Evolutionary conservation across 92 coral and sea anemone genomes (phyloP), one percentile per base, ranked within the genome.

Genomic region (Pocillopora grandis): DNA sequence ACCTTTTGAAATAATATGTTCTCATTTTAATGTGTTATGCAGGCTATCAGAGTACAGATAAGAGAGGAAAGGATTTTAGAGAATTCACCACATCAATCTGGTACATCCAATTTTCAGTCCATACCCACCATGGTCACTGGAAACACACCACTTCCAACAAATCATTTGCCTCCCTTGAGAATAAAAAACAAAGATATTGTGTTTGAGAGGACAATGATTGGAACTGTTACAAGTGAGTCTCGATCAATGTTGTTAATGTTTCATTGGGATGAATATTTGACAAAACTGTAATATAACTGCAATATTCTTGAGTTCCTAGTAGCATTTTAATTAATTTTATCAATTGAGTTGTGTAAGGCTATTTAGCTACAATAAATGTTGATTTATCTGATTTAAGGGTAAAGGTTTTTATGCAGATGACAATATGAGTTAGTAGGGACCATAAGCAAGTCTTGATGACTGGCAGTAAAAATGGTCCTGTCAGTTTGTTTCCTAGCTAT

Each of bases 11-110:
- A 18, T 17, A 37, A 71, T 5, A 2, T 33, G 58, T 71, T 2
- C 36, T 11, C 21, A 1, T 10, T 64, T 61, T 76, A 15, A 18
- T 23, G 15, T 18, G 9, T 78, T 65, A 17, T 82, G 13, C 80
- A 93, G 96, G 78, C 96, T 23, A 88, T 97, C 78, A 84, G 91
- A 82, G 96, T 97, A 33, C 99, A 97, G 70, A 94, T 97, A 72
- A 81, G 95, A 84, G 96, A 94, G 75, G 98, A 93, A 57, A 89
- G 91, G 10, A 92, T 97, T 12, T 78, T 93, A 57, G 99, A 94
- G 77, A 90, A 90, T 71, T 90, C 99, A 36, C 99, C 98, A 14
- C 87, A 90, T 58, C 97, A 93, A 52, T 88, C 95, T 19, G 89
- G 95, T 19, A 74, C 87, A 23, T 78, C 79, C 27, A 88, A 64